Conservation (phyloP, 2,888 invertebrate genomes). For the Microctonus aethiopoides region DNA sequence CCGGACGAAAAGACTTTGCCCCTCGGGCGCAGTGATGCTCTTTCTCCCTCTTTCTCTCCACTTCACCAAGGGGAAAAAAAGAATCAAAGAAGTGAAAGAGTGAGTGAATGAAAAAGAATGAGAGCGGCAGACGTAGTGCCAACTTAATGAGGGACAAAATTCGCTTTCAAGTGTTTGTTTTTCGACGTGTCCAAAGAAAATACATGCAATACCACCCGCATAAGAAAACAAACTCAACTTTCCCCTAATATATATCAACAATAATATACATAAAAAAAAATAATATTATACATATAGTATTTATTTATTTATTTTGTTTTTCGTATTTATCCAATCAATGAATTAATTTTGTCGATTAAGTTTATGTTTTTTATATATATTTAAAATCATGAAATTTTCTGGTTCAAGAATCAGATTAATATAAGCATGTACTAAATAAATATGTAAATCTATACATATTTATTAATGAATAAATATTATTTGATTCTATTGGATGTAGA, state of each 20-base stretch:
- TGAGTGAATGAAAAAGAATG: conserved; percentile 48
- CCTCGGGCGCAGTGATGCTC: too few relatives aligned
- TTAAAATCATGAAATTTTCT: too few relatives aligned
- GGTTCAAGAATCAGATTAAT: too few relatives aligned
- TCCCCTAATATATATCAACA: not conserved
- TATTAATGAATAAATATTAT: not conserved
- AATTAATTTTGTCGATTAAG: too few relatives aligned
- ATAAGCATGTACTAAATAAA: too few relatives aligned
- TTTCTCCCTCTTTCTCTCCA: too few relatives aligned
- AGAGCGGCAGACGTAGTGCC: conserved; percentile 53
- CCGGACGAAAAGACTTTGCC: conserved; percentile 47
- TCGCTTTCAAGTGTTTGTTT: conserved; percentile 56
- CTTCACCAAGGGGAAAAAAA: not conserved
- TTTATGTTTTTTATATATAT: too few relatives aligned
- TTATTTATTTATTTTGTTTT: too few relatives aligned
- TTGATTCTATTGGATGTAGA: not conserved
- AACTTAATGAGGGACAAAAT: conserved; percentile 59
- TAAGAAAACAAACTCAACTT: conserved; percentile 18
- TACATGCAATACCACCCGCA: conserved; percentile 33
- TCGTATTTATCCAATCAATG: too few relatives aligned
- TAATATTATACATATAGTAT: too few relatives aligned
- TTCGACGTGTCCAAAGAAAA: conserved; percentile 46
- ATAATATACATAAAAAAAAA: not conserved
- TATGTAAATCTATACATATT: not conserved
- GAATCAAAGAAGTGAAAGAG: conserved; percentile 29